These are phyloP conservation scores for Tuta absoluta DNA, from an alignment of 2,888 invertebrate genomes.

Conservation along the genomic window DNA sequence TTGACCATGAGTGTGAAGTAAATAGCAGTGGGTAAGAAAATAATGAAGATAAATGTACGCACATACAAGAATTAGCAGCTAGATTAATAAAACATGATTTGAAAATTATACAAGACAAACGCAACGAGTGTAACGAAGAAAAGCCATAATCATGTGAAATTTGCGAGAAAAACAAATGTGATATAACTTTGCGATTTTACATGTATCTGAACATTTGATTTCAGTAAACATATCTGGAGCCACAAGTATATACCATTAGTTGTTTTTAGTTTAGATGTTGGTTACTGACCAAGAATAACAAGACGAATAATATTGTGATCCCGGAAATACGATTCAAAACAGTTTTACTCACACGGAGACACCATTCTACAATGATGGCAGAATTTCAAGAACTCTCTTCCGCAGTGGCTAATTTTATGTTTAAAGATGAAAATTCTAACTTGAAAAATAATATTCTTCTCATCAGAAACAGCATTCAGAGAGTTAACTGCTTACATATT, in stretches of 20 bases:
- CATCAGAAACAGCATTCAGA: no score
- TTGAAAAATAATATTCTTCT: no score
- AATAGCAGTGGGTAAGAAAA: background rate
- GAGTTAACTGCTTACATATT: no score
- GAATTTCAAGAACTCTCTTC: background rate
- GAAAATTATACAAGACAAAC: background rate
- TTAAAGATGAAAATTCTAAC: background rate
- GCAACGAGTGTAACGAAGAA: background rate
- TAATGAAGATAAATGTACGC: background rate
- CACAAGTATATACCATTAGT: no score
- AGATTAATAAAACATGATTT: background rate
- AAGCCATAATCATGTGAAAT: background rate
- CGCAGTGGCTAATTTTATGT: background rate
- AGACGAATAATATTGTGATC: background rate
- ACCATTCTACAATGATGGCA: background rate
- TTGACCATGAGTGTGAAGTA: background rate
- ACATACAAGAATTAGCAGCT: background rate
- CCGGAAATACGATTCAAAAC: conserved; percentile 3
- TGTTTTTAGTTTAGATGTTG: no score
- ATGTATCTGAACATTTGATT: no score
- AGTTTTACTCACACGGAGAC: background rate
- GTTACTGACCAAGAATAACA: background rate
- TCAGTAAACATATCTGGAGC: no score
- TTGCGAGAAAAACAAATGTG: no score
- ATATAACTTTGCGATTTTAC: no score